These are phyloP conservation scores for Branchinecta lindahli DNA, from an alignment of 1,140 invertebrate species.

Conservation along the genomic window DNA sequence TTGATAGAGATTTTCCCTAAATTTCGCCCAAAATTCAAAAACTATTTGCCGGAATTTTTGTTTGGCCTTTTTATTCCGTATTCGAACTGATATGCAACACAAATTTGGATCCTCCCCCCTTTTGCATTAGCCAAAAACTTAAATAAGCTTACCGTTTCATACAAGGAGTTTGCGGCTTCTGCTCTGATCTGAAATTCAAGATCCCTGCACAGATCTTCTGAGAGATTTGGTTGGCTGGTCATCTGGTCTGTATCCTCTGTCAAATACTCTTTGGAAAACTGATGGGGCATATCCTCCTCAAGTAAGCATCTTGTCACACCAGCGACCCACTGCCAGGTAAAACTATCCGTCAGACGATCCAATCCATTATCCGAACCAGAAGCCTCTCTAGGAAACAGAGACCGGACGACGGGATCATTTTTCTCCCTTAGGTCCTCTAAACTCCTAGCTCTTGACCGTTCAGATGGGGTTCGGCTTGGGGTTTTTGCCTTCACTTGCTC, in stretches of 20 bases:
- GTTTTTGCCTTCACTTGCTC: constrained; percentile 23
- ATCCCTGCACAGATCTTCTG: not conserved
- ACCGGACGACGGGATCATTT: constrained; percentile 15
- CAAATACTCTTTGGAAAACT: constrained; percentile 1
- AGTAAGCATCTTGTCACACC: constrained; percentile 17
- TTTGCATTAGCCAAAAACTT: too few species aligned
- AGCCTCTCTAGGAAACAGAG: constrained; percentile 19
- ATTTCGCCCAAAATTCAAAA: too few species aligned
- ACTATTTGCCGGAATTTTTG: too few species aligned
- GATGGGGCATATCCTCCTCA: constrained; percentile 18
- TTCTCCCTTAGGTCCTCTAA: constrained; percentile 25
- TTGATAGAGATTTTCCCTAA: too few species aligned
- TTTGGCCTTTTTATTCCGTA: too few species aligned
- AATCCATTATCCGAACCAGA: constrained; percentile 24
- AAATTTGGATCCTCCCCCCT: too few species aligned
- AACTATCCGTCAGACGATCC: constrained; percentile 17
- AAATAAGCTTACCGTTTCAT: too few species aligned
- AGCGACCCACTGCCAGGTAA: constrained; percentile 1
- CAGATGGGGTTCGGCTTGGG: constrained; percentile 24
- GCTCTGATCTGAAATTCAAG: too few species aligned
- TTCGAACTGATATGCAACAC: too few species aligned
- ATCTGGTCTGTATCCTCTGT: not conserved
- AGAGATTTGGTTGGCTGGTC: not conserved
- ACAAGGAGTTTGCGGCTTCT: too few species aligned
- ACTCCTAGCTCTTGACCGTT: constrained; percentile 24